phyloP scores from a whole-genome alignment of 2,888 invertebrate species.

The Hydriomena furcata region DNA sequence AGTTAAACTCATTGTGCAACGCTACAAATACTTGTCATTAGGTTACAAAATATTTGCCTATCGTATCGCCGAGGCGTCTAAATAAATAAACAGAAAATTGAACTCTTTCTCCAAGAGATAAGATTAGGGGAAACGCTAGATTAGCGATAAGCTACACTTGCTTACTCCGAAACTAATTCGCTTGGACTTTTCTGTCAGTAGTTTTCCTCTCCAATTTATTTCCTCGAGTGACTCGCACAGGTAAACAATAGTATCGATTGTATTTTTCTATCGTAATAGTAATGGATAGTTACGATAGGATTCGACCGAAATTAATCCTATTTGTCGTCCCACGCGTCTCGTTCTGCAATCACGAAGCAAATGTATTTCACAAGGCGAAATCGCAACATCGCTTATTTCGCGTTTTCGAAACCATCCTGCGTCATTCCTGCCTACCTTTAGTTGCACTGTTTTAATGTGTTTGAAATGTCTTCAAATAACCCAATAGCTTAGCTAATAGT shows the following conservation, averaged over 20 bases:
- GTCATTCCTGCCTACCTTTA: constrained; percentile 64
- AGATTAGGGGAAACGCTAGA: constrained; percentile 70
- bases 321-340: constrained; percentile 75
- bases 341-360: constrained; percentile 70
- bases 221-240: not conserved
- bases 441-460: constrained; percentile 24
- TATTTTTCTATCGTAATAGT: constrained; percentile 42
- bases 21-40: constrained; percentile 50
- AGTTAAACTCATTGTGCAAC: constrained; percentile 53
- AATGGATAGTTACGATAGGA: constrained; percentile 48
- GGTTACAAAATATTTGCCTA: constrained; percentile 70
- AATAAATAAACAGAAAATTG: constrained; percentile 72
- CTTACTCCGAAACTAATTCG: not conserved
- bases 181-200: not conserved
- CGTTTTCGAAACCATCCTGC: constrained; percentile 81
- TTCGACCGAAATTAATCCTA: constrained; percentile 71
- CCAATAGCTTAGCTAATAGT: constrained; percentile 22
- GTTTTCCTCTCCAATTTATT: not conserved
- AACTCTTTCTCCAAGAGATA: constrained; percentile 53
- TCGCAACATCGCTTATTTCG: constrained; percentile 80
- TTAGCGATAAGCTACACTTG: constrained; percentile 19
- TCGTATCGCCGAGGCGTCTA: constrained; percentile 55
- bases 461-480: constrained; percentile 22
- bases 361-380: constrained; percentile 78
- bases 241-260: constrained; percentile 23